Conservation (phyloP, 2,888 invertebrate species). For the Drosophila sordidula region DNA sequence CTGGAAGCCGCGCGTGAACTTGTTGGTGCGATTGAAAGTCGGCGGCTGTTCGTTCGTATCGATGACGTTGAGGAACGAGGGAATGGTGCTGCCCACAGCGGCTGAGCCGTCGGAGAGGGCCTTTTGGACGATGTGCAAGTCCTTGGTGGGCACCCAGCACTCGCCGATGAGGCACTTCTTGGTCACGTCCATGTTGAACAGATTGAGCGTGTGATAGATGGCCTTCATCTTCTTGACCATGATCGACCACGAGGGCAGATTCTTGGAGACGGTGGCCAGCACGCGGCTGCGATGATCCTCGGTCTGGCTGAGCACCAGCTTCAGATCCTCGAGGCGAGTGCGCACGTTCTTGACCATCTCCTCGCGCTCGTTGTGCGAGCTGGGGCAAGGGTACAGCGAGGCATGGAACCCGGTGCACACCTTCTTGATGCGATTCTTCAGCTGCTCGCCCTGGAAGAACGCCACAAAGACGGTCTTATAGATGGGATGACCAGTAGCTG, state of each 20-base stretch:
- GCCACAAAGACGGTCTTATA: conserved; percentile 94
- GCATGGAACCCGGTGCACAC: conserved; percentile 95
- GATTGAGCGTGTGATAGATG: conserved; percentile 96
- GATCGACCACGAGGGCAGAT: conserved; percentile 93
- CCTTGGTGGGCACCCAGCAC: conserved; percentile 93
- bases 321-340: conserved; percentile 93
- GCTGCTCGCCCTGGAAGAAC: conserved; percentile 94
- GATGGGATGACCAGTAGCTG: conserved; percentile 89
- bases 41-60: conserved; percentile 93
- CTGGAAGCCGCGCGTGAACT: conserved; percentile 97
- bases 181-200: conserved; percentile 96
- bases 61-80: conserved; percentile 97
- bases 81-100: conserved; percentile 94
- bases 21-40: conserved; percentile 96
- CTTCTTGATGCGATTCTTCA: conserved; percentile 93
- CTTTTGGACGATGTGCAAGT: conserved; percentile 91
- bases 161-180: conserved; percentile 96
- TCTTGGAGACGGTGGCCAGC: conserved; percentile 93
- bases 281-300: conserved; percentile 94
- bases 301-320: conserved; percentile 92
- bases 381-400: conserved; percentile 94
- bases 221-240: conserved; percentile 96
- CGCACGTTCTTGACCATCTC: conserved; percentile 95
- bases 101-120: conserved; percentile 94
- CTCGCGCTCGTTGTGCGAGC: conserved; percentile 90